These are phyloP conservation scores for Cataglyphis albicans DNA, from an alignment of 2,888 invertebrate genomes.

Conservation along the genomic window DNA sequence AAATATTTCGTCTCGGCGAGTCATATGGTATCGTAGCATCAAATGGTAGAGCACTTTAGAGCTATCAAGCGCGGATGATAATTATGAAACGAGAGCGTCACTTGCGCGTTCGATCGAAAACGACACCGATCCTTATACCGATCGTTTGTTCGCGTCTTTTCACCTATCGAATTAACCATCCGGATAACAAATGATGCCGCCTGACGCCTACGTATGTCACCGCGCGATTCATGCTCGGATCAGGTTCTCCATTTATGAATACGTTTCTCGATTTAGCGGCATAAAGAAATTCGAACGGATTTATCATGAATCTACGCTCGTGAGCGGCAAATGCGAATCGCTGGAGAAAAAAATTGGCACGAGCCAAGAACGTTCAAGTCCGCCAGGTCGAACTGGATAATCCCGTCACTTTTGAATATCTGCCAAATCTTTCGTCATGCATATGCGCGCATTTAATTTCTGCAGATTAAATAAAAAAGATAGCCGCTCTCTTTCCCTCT, in stretches of 20 bases:
- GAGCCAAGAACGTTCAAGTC: conserved; percentile 39
- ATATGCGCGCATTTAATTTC: conserved; percentile 16
- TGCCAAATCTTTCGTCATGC: conserved; percentile 63
- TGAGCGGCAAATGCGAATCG: conserved; percentile 13
- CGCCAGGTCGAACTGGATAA: conserved; percentile 58
- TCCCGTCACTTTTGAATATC: conserved; percentile 58
- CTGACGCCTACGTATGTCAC: not conserved
- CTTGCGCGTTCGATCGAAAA: conserved; percentile 3
- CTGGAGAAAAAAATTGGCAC: conserved; percentile 60
- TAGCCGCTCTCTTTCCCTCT: not conserved
- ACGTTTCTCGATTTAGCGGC: not conserved
- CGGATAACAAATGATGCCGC: not conserved
- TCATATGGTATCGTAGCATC: conserved; percentile 19
- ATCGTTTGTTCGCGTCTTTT: conserved; percentile 2
- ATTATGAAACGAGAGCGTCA: conserved; percentile 26
- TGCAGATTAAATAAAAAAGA: not conserved
- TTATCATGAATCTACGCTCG: conserved; percentile 25
- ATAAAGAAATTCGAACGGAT: conserved; percentile 29
- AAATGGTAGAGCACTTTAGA: conserved; percentile 45
- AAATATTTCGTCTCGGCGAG: not conserved
- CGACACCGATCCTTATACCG: not conserved
- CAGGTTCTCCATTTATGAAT: conserved; percentile 28
- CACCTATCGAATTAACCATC: not conserved
- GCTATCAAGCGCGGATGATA: conserved; percentile 11
- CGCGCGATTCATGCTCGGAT: conserved; percentile 17